Evolutionary conservation across 2,113 vertebrate species (phyloP), one percentile per base, ranked within the genome.

Genomic region (Leptosomus discolor): DNA sequence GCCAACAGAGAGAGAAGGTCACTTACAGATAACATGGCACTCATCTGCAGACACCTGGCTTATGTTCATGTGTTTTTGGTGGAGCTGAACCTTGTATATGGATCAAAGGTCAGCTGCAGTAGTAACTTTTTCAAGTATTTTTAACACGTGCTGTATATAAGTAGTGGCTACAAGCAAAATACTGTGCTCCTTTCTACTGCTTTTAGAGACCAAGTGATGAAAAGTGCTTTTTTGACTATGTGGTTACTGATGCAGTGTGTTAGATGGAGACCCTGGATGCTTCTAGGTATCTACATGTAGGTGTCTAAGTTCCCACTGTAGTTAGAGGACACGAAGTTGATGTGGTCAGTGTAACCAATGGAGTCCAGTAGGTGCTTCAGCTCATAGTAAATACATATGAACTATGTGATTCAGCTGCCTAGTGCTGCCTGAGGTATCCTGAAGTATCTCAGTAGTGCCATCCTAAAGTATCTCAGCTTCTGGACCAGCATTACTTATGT

Each of bases 321-420:
- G n/a, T 51, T 9, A 53, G 27, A 92, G 16, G n/a, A 53, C 36
- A 74, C 24, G 12, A 6, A 16, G 29, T n/a, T 61, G 36, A 32
- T 61, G 8, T 54, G 32, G n/a, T 39, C 17, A 64, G 8, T n/a
- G 7, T 48, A 63, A 37, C 15, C 32, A 54, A 11, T 26, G 41
- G 30, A 81, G 17, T 45, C 34, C 45, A 73, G 23, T 27, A 64
- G 76, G 13, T 6, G 13, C 20, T 78, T 85, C 60, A 81, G 8
- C 24, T 74, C 7, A 2, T 29, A 18, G 10, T 58, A 54, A 63
- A 48, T 45, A 41, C 12, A 20, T 30, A 12, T 0, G 0, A 37
- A 27, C 24, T 58, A 24, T n/a, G 23, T 41, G 32, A 75, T 63
- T 90, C 60, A 63, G 13, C 14, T 58, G 26, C n/a, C 34, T 11